phyloP scores from a whole-genome alignment of 2,113 vertebrate species.

The Zootoca vivipara region DNA sequence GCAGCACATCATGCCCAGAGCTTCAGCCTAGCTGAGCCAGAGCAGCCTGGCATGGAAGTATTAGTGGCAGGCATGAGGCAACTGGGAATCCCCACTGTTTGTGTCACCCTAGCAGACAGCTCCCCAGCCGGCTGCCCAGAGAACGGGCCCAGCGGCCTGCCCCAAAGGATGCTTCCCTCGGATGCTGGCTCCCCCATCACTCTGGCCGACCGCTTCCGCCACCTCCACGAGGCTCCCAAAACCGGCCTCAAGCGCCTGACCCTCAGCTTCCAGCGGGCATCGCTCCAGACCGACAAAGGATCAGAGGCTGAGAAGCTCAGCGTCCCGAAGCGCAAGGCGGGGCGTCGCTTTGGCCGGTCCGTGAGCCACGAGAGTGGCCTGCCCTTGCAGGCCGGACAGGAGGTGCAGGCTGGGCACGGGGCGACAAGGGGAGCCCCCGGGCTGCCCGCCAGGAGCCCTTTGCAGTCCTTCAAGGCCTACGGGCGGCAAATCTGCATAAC shows the following conservation, averaged over 20 bases:
- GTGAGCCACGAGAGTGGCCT: conserved; percentile 48
- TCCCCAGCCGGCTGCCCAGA: accelerated
- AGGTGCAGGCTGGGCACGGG: neutral
- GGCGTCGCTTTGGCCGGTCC: conserved; percentile 30
- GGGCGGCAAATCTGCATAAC: conserved; percentile 22
- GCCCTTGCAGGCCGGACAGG: neutral
- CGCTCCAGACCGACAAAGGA: neutral
- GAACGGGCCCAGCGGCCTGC: neutral
- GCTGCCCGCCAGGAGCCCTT: neutral
- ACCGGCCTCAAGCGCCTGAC: neutral
- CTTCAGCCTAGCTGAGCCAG: neutral
- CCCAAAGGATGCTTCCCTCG: neutral
- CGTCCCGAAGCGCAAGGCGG: neutral
- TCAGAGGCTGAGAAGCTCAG: accelerated
- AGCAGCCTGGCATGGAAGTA: neutral
- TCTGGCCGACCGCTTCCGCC: neutral
- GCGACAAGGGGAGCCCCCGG: accelerated
- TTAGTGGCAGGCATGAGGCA: neutral
- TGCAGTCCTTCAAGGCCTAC: conserved; percentile 7
- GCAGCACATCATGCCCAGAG: neutral
- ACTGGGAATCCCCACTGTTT: neutral
- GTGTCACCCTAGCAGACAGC: neutral
- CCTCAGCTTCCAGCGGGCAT: neutral
- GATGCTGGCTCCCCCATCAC: accelerated
- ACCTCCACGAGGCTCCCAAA: neutral